Conservation (phyloP, 23 tunicate species). For the Corella eumyota region DNA sequence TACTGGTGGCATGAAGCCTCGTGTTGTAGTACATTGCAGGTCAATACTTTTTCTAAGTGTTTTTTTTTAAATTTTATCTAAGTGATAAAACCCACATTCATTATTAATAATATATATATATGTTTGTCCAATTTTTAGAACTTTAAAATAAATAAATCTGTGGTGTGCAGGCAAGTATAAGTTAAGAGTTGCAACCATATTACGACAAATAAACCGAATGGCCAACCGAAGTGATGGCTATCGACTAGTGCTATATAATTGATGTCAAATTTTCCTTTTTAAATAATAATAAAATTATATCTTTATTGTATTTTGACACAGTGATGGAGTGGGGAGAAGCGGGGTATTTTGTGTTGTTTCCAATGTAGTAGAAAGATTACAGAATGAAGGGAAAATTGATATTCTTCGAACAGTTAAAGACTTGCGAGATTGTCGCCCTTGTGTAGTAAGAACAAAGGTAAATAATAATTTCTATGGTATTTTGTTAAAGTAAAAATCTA, state of each 20-base stretch:
- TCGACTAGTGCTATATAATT: no score
- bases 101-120: no score
- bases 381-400: conserved; percentile 49
- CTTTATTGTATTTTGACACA: conserved; percentile 9
- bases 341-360: conserved; percentile 58
- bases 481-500: neutral
- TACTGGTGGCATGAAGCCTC: conserved; percentile 15
- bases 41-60: conserved; percentile 3
- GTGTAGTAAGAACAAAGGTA: conserved; percentile 54
- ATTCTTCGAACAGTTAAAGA: conserved; percentile 76
- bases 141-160: no score
- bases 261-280: no score
- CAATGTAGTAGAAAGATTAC: conserved; percentile 34
- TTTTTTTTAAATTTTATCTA: no score
- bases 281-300: neutral
- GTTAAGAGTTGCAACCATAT: no score
- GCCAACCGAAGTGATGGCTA: no score
- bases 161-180: no score
- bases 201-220: no score
- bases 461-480: neutral
- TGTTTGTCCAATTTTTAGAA: no score
- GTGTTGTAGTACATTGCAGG: conserved; percentile 87
- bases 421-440: conserved; percentile 68
- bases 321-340: conserved; percentile 79
- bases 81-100: no score